Base-by-base conservation (phyloP, 2,888 invertebrate species). In the Xestia sexstrigata region DNA sequence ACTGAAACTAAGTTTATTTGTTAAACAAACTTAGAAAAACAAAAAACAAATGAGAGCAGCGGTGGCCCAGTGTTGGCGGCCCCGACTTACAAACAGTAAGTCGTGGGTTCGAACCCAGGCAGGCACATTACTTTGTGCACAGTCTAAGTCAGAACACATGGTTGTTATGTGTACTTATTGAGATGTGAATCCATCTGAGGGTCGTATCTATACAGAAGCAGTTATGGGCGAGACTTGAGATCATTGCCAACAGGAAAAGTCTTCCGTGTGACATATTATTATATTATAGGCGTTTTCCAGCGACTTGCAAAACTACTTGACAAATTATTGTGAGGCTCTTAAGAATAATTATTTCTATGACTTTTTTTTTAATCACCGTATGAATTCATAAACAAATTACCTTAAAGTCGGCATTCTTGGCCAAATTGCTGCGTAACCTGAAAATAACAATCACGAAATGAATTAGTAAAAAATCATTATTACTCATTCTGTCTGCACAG, bases 211-310 rank as follows among this genome's bases (percentile, higher is more conserved):
- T 23, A 35, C 5, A 55, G 23, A 35, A 63, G 15, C 30, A 58
- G 58, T 49, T 55, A 67, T 68, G 23, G 3, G 5, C 9, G 13
- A 52, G 23, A 26, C 60, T 52, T 23, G 4, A 62, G 47, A 55
- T 13, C 74, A 60, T 67, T 74, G 67, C 67, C 39, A 81, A 79
- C 47, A 79, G 81, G 81, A 81, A 68, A 81, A 74, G 2, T 81
- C 15, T 55, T 67, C n/a, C 17, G 20, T 23, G 42, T 35, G 20
- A 30, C 58, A 73, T 60, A 35, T 23, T n/a, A 63, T 52, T 79
- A 30, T 3, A n/a, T 42, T 35, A 42, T 47, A 42, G 4, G 35
- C 23, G 30, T 26, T 79, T 67, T 71, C 47, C 30, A 55, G 30
- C 45, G 0, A 52, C 11, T 62, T 42, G 39, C 47, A 0, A 35